Evolutionary conservation across 2,113 vertebrate species (phyloP).

Genomic region (Arvicanthis niloticus): DNA sequence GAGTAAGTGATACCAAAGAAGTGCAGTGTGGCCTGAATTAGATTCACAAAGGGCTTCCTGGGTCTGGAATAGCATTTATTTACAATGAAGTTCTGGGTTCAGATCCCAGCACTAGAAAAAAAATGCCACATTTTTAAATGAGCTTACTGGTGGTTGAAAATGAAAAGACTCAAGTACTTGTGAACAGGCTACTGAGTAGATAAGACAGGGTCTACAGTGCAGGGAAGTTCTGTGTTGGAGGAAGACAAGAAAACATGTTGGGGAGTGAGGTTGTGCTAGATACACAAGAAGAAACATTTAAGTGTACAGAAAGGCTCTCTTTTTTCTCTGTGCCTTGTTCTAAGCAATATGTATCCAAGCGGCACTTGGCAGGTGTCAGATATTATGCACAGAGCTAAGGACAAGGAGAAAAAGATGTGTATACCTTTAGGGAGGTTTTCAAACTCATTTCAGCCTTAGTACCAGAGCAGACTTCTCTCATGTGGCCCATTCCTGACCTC

Average conservation of each 20-base stretch:
- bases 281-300: not conserved
- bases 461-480: not conserved
- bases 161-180: not conserved
- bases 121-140: no score
- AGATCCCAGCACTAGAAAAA: not conserved
- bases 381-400: not conserved
- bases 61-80: not conserved
- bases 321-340: not conserved
- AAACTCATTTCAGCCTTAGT: not conserved
- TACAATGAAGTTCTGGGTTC: not conserved
- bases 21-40: not conserved
- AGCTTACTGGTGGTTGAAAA: not conserved
- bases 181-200: not conserved
- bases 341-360: not conserved
- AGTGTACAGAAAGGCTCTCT: not conserved
- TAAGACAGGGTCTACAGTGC: not conserved
- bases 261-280: not conserved
- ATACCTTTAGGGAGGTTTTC: slow-evolving; percentile 12
- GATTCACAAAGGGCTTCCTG: not conserved
- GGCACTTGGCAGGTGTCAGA: not conserved
- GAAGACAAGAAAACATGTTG: not conserved
- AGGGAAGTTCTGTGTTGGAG: not conserved
- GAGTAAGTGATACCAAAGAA: not conserved
- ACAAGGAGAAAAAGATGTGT: not conserved
- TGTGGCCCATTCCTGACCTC: not conserved